phyloP scores from a whole-genome alignment of 2,888 invertebrate species.

The Nipponacmea schrenckii region DNA sequence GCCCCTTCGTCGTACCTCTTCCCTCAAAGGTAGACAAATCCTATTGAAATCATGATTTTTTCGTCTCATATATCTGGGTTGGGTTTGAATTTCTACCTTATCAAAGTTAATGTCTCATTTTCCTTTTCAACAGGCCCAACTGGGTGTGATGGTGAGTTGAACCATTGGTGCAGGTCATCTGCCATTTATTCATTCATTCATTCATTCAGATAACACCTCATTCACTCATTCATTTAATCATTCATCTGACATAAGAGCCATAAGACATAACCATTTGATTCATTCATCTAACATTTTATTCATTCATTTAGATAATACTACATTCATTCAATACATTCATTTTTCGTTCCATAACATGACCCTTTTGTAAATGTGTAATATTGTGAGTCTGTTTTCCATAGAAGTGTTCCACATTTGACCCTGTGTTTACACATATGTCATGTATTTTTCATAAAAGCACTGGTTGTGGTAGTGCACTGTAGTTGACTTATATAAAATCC shows the following conservation, averaged over 20 bases:
- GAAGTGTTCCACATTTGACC: too few relatives aligned
- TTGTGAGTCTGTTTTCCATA: too few relatives aligned
- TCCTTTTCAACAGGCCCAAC: conserved; percentile 43
- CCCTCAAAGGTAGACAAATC: conserved; percentile 9
- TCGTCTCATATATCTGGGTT: too few relatives aligned
- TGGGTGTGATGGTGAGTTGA: conserved; percentile 57
- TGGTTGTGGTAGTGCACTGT: too few relatives aligned
- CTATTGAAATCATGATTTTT: too few relatives aligned
- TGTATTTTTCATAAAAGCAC: too few relatives aligned
- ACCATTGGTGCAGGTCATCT: conserved; percentile 9
- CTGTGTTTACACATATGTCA: too few relatives aligned
- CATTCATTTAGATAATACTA: neutral
- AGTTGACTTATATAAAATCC: too few relatives aligned
- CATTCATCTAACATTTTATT: neutral
- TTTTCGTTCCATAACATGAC: conserved; percentile 1
- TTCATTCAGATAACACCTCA: neutral
- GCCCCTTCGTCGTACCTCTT: conserved; percentile 11
- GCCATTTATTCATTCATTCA: neutral
- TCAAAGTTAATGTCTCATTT: conserved; percentile 9
- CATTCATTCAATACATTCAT: neutral
- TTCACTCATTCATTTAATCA: too few relatives aligned
- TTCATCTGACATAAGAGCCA: conserved; percentile 12
- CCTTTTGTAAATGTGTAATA: too few relatives aligned
- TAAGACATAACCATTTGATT: neutral
- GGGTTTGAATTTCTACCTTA: too few relatives aligned